phyloP scores from a whole-genome alignment of 92 coral and sea anemone genomes.

The Heliopora coerulea region DNA sequence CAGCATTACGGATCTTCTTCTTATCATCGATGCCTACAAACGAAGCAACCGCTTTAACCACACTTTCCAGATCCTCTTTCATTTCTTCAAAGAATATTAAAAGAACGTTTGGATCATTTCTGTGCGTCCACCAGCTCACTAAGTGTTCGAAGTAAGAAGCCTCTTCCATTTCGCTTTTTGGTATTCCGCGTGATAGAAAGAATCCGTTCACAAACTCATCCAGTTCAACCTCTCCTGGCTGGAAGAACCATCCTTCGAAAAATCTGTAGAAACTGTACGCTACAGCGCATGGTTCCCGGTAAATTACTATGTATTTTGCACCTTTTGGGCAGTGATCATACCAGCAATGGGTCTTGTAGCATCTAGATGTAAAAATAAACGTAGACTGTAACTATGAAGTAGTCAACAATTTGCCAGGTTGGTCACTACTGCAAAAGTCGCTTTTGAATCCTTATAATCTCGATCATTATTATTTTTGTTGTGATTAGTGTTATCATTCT shows the following conservation, averaged over 20 bases:
- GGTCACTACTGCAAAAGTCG: too few relatives aligned
- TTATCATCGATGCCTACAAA: conserved; percentile 12
- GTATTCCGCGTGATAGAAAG: background rate
- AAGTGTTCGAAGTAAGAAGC: conserved; percentile 48
- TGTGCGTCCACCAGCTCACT: conserved; percentile 55
- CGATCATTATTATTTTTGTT: too few relatives aligned
- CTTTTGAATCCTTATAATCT: too few relatives aligned
- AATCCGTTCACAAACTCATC: conserved; percentile 3
- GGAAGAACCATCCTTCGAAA: conserved; percentile 1
- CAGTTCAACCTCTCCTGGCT: conserved; percentile 4
- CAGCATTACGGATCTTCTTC: background rate
- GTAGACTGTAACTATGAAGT: too few relatives aligned
- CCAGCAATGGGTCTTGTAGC: conserved; percentile 24
- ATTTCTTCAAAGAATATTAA: conserved; percentile 54
- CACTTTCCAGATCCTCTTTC: conserved; percentile 44
- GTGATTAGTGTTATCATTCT: too few relatives aligned
- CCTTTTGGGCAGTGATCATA: conserved; percentile 29
- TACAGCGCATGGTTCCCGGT: conserved; percentile 18
- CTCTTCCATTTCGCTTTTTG: conserved; percentile 36
- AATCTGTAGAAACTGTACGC: conserved; percentile 13
- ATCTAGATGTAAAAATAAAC: background rate
- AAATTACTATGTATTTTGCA: conserved; percentile 10
- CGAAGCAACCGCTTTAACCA: conserved; percentile 5
- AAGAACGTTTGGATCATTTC: background rate
- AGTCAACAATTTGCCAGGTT: too few relatives aligned